Conservation (phyloP, 2,797 vertebrate species). For the Macrochelys suwanniensis region DNA sequence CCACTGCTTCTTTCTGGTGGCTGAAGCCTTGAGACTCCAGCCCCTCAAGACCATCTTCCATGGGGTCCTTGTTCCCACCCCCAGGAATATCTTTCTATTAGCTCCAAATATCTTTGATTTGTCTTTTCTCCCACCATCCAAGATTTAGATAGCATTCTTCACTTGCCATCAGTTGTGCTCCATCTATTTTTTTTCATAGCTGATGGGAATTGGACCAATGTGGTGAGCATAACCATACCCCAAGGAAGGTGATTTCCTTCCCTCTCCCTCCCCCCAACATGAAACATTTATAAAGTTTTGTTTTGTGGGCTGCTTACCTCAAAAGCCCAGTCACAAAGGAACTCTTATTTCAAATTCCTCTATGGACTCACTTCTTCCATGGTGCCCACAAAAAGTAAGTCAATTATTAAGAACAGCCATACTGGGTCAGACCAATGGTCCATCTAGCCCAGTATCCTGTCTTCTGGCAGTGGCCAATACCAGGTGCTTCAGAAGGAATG, state of each 20-base stretch:
- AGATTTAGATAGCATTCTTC: background rate
- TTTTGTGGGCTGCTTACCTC: background rate
- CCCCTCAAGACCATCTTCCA: background rate
- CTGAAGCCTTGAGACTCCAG: background rate
- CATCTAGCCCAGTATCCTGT: too few relatives aligned
- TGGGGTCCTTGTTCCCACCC: background rate
- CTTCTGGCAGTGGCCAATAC: too few relatives aligned
- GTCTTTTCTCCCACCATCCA: background rate
- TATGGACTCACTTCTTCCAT: background rate
- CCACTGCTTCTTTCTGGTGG: background rate
- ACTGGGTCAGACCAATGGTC: too few relatives aligned
- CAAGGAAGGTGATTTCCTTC: background rate
- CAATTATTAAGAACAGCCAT: background rate
- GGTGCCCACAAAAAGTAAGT: background rate
- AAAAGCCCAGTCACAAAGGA: background rate
- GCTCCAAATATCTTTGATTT: background rate
- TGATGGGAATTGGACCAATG: background rate
- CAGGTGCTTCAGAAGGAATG: too few relatives aligned
- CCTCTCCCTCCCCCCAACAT: background rate
- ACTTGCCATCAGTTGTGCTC: background rate
- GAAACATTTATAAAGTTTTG: background rate
- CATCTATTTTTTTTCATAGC: background rate
- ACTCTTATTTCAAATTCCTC: background rate
- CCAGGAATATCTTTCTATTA: background rate
- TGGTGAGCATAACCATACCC: background rate